Evolutionary conservation across 2,888 invertebrate species (phyloP), one percentile per base, ranked within the genome.

Genomic region (Linyphia triangularis): DNA sequence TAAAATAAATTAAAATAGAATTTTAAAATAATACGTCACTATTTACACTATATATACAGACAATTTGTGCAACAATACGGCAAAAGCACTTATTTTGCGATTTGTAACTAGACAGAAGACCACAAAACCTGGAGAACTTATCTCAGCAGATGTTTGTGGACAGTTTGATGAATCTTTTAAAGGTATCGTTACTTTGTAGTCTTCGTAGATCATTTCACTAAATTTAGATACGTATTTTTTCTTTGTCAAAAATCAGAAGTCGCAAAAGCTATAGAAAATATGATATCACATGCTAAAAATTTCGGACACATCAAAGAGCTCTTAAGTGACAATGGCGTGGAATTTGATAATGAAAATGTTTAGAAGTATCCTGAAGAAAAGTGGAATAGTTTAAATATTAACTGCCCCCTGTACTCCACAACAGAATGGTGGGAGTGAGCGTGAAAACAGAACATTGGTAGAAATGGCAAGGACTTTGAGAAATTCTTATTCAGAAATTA

Each of bases 341-440:
- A 90, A n/a, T 89, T 70, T 67, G 59, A 37, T 28, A 82, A 82
- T 19, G 43, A 73, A 24, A 59, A 33, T 3, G 69, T 90, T 16
- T 37, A n/a, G 72, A 13, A 61, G 9, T 13, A 89, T 79, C 22
- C 69, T 90, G 16, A 51, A 22, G 13, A 63, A 30, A 16, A 7
- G 57, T 7, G 90, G 89, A 10, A 90, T 90, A 7, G 9, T 22
- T 4, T 89, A 90, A 30, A 65, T 73, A 28, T 24, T 73, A 1
- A 89, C 90, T 2, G 70, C 89, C 2, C 83, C 89, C 3, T 77
- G 83, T 26, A 90, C 26, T 1, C 90, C 85, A 22, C 82, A 90
- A 78, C 90, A 91, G 78, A 90, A 90, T 83, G 90, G 88, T n/a
- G 82, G 85, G 1, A 83, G 85, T 10, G 90, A 61, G 90, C 63